Conservation (phyloP, 1,140 invertebrate species). For the Carcinoscorpius rotundicauda region DNA sequence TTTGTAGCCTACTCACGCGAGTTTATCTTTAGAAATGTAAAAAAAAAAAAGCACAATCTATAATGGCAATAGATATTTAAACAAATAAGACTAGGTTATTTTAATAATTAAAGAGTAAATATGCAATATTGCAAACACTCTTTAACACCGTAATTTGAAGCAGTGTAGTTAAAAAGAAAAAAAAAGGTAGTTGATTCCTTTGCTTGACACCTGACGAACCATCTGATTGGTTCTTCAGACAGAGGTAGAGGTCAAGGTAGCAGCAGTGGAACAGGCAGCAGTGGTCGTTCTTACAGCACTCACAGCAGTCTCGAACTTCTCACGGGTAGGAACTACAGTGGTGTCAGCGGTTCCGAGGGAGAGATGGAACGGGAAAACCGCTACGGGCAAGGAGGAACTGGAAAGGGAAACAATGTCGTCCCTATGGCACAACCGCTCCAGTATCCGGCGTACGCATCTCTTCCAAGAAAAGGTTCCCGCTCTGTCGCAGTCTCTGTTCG, state of each 20-base stretch:
- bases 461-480: background rate
- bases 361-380: background rate
- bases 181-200: no score
- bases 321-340: conserved; percentile 8
- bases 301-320: conserved; percentile 17
- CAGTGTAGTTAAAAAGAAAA: no score
- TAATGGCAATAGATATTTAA: no score
- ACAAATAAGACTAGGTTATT: no score
- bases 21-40: no score
- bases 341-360: background rate
- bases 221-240: no score
- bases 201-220: no score
- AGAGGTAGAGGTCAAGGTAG: conserved; percentile 9
- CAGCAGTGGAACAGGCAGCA: background rate
- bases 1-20: no score
- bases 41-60: no score
- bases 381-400: background rate
- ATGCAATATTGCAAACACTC: no score
- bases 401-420: background rate
- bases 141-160: no score
- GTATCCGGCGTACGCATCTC: background rate
- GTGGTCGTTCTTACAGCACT: conserved; percentile 11
- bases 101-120: no score
- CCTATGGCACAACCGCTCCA: conserved; percentile 2
- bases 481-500: background rate